phyloP scores from a whole-genome alignment of 2,888 invertebrate genomes.

The Andrena bucephala region DNA sequence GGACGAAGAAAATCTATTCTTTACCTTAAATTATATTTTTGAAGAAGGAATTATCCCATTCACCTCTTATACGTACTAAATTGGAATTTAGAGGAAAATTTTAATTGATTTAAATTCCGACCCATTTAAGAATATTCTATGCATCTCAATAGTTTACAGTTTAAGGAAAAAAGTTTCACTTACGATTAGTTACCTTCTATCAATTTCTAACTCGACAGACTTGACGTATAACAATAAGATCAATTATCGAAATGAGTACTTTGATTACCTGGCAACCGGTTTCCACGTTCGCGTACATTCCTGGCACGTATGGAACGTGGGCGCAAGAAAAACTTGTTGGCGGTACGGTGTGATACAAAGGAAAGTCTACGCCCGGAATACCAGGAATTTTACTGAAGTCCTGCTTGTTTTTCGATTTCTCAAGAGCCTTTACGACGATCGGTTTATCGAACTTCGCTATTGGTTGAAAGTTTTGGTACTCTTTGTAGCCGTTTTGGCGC shows the following conservation, averaged over 20 bases:
- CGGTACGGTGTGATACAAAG: conserved; percentile 92
- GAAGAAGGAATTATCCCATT: too few species aligned
- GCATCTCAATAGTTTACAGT: too few species aligned
- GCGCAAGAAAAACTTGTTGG: conserved; percentile 92
- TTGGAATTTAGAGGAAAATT: too few species aligned
- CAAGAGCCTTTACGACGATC: conserved; percentile 71
- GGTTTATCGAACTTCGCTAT: conserved; percentile 64
- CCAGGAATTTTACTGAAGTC: conserved; percentile 94
- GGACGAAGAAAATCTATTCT: too few species aligned
- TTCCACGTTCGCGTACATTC: conserved; percentile 96
- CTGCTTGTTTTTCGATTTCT: conserved; percentile 88
- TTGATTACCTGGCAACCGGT: conserved; percentile 91
- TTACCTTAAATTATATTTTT: too few species aligned
- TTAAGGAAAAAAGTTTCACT: not conserved
- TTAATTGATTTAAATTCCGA: too few species aligned
- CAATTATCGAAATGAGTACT: conserved; percentile 6
- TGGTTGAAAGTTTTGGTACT: conserved; percentile 73
- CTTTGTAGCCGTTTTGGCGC: not conserved
- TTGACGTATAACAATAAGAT: not conserved
- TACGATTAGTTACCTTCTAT: not conserved
- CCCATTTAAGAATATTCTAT: too few species aligned
- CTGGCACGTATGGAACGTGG: conserved; percentile 92
- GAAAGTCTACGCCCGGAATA: conserved; percentile 92
- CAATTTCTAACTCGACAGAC: not conserved
- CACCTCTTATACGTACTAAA: too few species aligned